These are phyloP conservation scores for Limnothrissa miodon DNA, from an alignment of 2,113 vertebrate genomes.

Conservation along the genomic window DNA sequence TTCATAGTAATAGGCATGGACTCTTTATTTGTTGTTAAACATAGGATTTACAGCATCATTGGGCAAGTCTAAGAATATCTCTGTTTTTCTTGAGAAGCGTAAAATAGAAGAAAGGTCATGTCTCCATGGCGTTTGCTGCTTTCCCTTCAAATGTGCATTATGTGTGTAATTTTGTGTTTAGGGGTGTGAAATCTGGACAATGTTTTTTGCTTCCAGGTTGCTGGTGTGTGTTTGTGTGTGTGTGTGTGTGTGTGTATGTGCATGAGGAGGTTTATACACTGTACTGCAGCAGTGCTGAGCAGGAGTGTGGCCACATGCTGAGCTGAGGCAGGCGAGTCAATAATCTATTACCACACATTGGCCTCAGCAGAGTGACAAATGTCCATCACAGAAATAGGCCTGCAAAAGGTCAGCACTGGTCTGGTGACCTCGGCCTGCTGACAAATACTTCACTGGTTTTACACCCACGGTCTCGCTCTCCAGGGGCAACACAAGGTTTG, in stretches of 20 bases:
- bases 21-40: background rate
- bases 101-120: background rate
- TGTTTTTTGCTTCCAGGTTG: conserved; percentile 16
- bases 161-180: conserved; percentile 49
- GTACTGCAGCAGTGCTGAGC: conserved; percentile 54
- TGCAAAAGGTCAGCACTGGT: conserved; percentile 69
- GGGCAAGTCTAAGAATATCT: background rate
- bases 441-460: conserved; percentile 52
- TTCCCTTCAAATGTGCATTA: conserved; percentile 28
- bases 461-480: conserved; percentile 42
- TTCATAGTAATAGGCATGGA: background rate
- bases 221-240: background rate
- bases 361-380: conserved; percentile 77
- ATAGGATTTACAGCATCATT: background rate
- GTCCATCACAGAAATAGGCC: conserved; percentile 73
- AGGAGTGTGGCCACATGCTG: conserved; percentile 55
- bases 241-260: conserved; percentile 35
- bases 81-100: background rate
- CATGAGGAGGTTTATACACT: conserved; percentile 43
- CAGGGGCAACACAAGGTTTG: conserved; percentile 15
- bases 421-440: conserved; percentile 63
- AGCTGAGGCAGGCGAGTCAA: conserved; percentile 75
- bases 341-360: conserved; percentile 76
- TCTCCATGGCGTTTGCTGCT: background rate
- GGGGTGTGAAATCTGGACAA: conserved; percentile 52